phyloP scores from a whole-genome alignment of 1,140 invertebrate species.

The Dendroctonus ponderosae region DNA sequence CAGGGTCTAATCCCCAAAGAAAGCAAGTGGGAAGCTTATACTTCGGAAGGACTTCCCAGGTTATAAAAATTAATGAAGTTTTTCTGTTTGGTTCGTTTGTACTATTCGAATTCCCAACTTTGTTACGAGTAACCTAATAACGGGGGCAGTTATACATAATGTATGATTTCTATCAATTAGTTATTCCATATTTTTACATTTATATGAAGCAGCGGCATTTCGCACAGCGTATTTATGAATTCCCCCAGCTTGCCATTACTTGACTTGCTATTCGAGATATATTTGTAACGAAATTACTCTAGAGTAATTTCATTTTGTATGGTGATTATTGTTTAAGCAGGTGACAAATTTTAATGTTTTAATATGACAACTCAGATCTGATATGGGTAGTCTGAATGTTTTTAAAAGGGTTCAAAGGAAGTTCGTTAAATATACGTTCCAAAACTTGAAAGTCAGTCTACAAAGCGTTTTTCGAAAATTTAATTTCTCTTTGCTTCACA shows the following conservation, averaged over 20 bases:
- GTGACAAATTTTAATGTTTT: no score
- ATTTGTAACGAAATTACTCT: background rate
- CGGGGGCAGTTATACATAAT: slow-evolving; percentile 12
- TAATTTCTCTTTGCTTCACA: no score
- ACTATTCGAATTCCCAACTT: slow-evolving; percentile 10
- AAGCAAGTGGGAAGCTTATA: background rate
- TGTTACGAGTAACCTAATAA: slow-evolving; percentile 14
- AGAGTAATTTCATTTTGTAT: no score
- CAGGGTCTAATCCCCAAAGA: background rate
- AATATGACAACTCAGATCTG: no score
- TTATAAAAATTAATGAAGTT: slow-evolving; percentile 23
- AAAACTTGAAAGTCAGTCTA: no score
- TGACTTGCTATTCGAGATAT: background rate
- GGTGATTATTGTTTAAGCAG: no score
- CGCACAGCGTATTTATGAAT: slow-evolving; percentile 14
- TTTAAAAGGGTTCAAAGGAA: no score
- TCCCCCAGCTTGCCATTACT: background rate
- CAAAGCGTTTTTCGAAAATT: no score
- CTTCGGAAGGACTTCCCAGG: background rate
- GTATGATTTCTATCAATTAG: slow-evolving; percentile 17
- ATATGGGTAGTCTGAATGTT: no score
- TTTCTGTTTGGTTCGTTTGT: slow-evolving; percentile 12
- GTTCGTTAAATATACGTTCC: no score
- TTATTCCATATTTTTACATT: slow-evolving; percentile 30
- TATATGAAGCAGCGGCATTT: slow-evolving; percentile 8